Conservation (phyloP, 2,113 vertebrate species). For the Nymphicus hollandicus region DNA sequence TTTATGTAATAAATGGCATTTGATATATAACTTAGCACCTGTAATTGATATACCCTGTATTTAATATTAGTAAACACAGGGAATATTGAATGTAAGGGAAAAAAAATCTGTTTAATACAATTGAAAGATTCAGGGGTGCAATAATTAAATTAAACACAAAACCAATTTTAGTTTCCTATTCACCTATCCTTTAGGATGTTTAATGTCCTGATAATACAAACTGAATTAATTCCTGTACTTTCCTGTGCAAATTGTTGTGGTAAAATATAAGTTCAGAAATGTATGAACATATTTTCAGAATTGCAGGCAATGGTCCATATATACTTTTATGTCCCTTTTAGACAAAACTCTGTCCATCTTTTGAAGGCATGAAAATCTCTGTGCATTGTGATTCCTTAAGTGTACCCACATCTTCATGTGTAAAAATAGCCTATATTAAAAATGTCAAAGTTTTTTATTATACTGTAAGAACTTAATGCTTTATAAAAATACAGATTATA, state of each 20-base stretch:
- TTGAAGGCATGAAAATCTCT: background rate
- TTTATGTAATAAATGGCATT: background rate
- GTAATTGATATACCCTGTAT: background rate
- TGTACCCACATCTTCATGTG: background rate
- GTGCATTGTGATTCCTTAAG: background rate
- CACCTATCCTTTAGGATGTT: background rate
- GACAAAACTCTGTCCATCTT: background rate
- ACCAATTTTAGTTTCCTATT: background rate
- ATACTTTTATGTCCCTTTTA: background rate
- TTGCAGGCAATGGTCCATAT: background rate
- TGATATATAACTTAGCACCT: background rate
- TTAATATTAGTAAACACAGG: background rate
- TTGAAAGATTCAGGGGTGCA: background rate
- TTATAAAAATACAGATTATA: slow-evolving; percentile 9
- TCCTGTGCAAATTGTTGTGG: background rate
- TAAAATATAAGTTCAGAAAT: background rate
- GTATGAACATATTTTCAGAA: background rate
- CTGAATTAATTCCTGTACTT: background rate
- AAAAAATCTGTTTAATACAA: background rate
- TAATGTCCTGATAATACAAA: background rate
- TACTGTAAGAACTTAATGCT: background rate
- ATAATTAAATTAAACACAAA: background rate
- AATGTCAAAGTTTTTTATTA: background rate
- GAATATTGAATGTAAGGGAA: background rate
- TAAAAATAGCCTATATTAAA: slow-evolving; percentile 23